phyloP scores from a whole-genome alignment of 2,888 invertebrate species.

The Kuschelorhynchus macadamiae region DNA sequence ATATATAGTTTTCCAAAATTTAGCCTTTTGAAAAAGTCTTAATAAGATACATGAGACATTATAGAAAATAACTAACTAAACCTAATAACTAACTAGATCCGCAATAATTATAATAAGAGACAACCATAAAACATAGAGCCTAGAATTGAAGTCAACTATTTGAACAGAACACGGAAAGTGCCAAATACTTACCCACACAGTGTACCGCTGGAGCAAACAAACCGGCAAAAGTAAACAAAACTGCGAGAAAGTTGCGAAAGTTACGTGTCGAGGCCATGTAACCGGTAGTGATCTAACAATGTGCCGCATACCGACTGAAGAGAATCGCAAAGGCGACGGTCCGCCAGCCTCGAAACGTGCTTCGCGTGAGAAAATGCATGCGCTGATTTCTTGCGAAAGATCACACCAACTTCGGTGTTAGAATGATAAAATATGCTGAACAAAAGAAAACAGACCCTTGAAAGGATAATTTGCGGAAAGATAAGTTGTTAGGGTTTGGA shows the following conservation, averaged over 20 bases:
- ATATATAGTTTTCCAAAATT: too few relatives aligned
- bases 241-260: constrained; percentile 31
- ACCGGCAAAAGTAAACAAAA: constrained; percentile 34
- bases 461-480: too few relatives aligned
- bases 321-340: constrained; percentile 14
- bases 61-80: too few relatives aligned
- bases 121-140: too few relatives aligned
- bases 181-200: constrained; percentile 28
- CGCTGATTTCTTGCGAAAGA: constrained; percentile 35
- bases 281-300: constrained; percentile 27
- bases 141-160: too few relatives aligned
- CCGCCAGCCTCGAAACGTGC: constrained; percentile 26
- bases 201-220: constrained; percentile 13
- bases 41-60: too few relatives aligned
- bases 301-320: constrained; percentile 39
- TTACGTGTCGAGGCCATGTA: constrained; percentile 33
- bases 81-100: too few relatives aligned
- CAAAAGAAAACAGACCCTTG: neutral
- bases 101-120: too few relatives aligned
- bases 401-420: constrained; percentile 12
- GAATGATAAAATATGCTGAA: constrained; percentile 11
- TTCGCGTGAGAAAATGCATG: constrained; percentile 27
- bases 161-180: constrained; percentile 14
- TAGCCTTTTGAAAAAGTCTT: too few relatives aligned
- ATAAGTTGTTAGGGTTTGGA: too few relatives aligned